Evolutionary conservation across 2,888 invertebrate species (phyloP), one percentile per base, ranked within the genome.

Genomic region (Cephalotes varians): DNA sequence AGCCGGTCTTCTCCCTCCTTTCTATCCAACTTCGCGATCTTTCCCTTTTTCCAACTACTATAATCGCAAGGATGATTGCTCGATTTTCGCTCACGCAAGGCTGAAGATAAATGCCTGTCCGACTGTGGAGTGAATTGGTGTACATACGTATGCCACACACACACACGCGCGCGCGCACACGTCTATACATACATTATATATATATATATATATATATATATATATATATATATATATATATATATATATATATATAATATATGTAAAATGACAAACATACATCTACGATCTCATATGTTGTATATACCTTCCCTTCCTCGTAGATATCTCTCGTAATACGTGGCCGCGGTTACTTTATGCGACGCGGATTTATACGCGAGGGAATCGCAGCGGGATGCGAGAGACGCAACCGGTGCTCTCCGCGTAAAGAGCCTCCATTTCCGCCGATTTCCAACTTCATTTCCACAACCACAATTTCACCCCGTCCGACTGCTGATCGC

Each of bases 401-500:
- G 79, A 56, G 62, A 40, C 18, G 64, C 40, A 56, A 74, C 37
- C 47, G n/a, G n/a, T 15, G 62, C 62, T 76, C 65, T 81, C 73
- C 25, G 74, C 81, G 88, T 77, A 89, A 89, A 90, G 88, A 90
- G 89, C 86, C 85, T 88, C 91, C 89, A 92, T 92, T 92, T 92
- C 92, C 92, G 92, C 83, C 91, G 90, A 92, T 92, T 92, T 91
- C 88, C 85, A 88, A 87, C 88, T 87, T 88, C 89, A 87, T 90
- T 90, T 87, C 83, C 82, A 87, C 82, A 62, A 79, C 87, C 79
- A 89, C 90, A 86, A 90, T 88, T 86, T 85, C 84, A 28, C 62
- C 18, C 34, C 77, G 21, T 44, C 58, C 21, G 49, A 10, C 69
- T 37, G 28, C 37, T 49, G 47, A 34, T 37, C 56, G 58, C 44